Evolutionary conservation across 2,888 invertebrate genomes (phyloP).

Genomic region (Eupeodes latifasciatus): DNA sequence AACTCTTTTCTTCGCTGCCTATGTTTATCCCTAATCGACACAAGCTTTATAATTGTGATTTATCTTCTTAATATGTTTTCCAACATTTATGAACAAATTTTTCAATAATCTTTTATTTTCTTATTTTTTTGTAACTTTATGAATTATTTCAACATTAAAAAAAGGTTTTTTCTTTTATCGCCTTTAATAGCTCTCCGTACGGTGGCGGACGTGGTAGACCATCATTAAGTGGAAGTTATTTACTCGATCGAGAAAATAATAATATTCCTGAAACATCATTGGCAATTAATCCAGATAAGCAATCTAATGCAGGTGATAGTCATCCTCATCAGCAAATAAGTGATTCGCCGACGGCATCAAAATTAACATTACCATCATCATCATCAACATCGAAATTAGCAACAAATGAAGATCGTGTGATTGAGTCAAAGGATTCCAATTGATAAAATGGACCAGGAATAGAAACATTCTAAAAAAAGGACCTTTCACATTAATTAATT

Average conservation of each 20-base stretch:
- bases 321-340: slow-evolving; percentile 19
- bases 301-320: slow-evolving; percentile 41
- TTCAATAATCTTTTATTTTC: slow-evolving; percentile 15
- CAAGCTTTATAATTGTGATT: slow-evolving; percentile 27
- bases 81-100: neutral
- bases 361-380: slow-evolving; percentile 66
- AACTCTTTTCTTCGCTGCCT: neutral
- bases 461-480: neutral
- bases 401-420: slow-evolving; percentile 46
- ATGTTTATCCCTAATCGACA: slow-evolving; percentile 28
- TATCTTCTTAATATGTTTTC: slow-evolving; percentile 31
- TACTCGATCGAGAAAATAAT: slow-evolving; percentile 82
- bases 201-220: slow-evolving; percentile 82
- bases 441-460: slow-evolving; percentile 14
- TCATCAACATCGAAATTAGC: slow-evolving; percentile 51
- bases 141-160: slow-evolving; percentile 80
- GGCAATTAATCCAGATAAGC: slow-evolving; percentile 64
- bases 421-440: slow-evolving; percentile 67
- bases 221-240: slow-evolving; percentile 83
- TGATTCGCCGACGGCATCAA: slow-evolving; percentile 68
- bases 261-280: slow-evolving; percentile 77
- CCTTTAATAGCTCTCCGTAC: slow-evolving; percentile 84
- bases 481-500: neutral
- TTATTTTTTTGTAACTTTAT: slow-evolving; percentile 13
- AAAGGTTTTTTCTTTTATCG: slow-evolving; percentile 83